Conservation (phyloP, 2,888 invertebrate genomes). For the Perizoma affinitatum region DNA sequence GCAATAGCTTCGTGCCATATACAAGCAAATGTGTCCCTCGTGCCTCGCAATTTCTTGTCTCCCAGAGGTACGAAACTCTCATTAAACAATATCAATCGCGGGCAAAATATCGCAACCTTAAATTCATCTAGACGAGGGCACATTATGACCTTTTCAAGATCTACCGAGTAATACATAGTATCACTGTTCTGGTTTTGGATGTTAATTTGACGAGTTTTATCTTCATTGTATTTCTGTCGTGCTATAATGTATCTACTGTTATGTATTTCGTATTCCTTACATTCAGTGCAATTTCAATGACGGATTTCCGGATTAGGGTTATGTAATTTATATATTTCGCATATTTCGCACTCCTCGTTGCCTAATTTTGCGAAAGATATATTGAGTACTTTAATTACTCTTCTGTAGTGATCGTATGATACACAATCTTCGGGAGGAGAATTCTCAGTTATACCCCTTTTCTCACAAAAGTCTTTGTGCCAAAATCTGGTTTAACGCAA, state of each 20-base stretch:
- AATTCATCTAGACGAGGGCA: not conserved
- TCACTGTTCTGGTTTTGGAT: not conserved
- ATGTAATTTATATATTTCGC: conserved; percentile 7
- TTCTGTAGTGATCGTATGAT: not conserved
- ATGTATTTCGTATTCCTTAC: conserved; percentile 1
- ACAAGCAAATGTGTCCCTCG: conserved; percentile 1
- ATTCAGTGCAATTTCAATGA: not conserved
- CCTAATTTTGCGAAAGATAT: conserved; percentile 3
- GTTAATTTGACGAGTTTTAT: conserved; percentile 1
- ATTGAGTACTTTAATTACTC: conserved; percentile 1
- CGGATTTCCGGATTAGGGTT: not conserved
- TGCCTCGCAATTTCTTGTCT: not conserved
- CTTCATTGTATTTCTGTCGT: conserved; percentile 7
- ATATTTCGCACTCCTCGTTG: conserved; percentile 4
- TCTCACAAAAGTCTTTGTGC: not conserved
- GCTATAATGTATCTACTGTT: not conserved
- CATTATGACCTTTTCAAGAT: conserved; percentile 15
- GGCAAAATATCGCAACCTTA: not conserved
- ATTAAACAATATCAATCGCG: conserved; percentile 26
- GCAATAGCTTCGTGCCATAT: conserved; percentile 47
- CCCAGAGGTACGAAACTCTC: conserved; percentile 28
- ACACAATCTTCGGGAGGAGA: not conserved
- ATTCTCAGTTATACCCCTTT: not conserved
- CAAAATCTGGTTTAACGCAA: not conserved
- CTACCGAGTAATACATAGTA: conserved; percentile 1